These are phyloP conservation scores for Catharus bicknelli DNA, from an alignment of 2,113 vertebrate genomes.

Conservation along the genomic window DNA sequence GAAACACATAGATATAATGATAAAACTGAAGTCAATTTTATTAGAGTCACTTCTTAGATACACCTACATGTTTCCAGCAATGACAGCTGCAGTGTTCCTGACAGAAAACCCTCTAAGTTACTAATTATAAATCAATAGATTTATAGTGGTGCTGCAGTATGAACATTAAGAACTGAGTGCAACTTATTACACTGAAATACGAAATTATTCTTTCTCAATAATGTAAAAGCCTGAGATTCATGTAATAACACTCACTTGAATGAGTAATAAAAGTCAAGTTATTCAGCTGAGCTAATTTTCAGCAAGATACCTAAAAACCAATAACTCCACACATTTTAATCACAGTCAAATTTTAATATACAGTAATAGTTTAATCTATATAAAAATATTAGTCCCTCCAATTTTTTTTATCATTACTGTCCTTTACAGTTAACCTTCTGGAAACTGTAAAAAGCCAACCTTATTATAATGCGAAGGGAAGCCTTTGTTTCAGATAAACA, in stretches of 20 bases:
- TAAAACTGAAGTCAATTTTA: not conserved
- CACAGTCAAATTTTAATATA: not conserved
- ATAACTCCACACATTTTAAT: not conserved
- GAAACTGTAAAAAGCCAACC: not conserved
- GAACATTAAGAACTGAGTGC: not conserved
- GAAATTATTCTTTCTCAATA: not conserved
- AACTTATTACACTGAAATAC: not conserved
- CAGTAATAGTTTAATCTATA: not conserved
- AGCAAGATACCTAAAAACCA: not conserved
- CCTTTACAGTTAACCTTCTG: not conserved
- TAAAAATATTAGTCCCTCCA: not conserved
- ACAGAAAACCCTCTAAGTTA: not conserved
- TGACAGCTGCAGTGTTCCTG: not conserved
- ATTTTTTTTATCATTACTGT: not conserved
- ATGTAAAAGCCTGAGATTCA: not conserved
- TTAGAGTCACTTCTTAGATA: not conserved
- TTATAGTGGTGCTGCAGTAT: rapidly evolving
- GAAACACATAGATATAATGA: not conserved
- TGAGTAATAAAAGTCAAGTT: not conserved
- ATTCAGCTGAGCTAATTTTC: not conserved
- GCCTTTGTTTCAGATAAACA: not conserved
- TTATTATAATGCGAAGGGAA: not conserved
- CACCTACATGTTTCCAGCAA: not conserved
- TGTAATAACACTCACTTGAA: not conserved
- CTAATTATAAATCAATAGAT: not conserved